Percentiles rank a stretch among this genome's conserved stretches.
phyloP scores from a whole-genome alignment of 2,797 vertebrate species.

The Fistularia commersonii region DNA sequence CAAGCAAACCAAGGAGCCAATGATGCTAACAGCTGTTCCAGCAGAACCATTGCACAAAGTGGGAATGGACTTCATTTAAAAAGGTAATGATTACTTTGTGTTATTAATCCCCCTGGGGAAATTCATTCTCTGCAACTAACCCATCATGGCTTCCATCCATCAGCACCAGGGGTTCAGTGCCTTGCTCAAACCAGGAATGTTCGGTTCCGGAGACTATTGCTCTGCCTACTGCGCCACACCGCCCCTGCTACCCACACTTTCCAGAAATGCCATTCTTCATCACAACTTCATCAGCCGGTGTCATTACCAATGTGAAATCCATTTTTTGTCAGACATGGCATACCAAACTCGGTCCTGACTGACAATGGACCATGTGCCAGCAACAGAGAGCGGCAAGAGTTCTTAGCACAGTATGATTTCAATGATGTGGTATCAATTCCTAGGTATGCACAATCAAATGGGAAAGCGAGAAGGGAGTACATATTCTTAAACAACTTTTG shows the following conservation, averaged over 20 bases:
- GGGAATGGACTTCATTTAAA: slow-evolving; percentile 29
- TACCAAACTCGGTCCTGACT: slow-evolving; percentile 16
- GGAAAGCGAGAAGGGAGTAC: slow-evolving; percentile 33
- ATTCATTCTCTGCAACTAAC: too few relatives aligned
- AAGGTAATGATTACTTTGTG: slow-evolving; percentile 12
- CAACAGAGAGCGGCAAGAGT: slow-evolving; percentile 28
- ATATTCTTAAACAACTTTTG: slow-evolving; percentile 29
- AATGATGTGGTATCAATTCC: slow-evolving; percentile 32
- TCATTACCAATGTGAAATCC: slow-evolving; percentile 29
- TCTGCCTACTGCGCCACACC: too few relatives aligned
- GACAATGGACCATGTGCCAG: slow-evolving; percentile 40
- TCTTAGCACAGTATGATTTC: slow-evolving; percentile 36
- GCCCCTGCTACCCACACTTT: slow-evolving; percentile 28
- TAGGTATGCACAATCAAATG: slow-evolving; percentile 29
- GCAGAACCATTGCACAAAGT: slow-evolving; percentile 31
- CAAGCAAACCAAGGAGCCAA: slow-evolving; percentile 28
- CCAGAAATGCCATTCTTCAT: slow-evolving; percentile 24
- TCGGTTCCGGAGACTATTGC: too few relatives aligned
- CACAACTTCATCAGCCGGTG: slow-evolving; percentile 5
- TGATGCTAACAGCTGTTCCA: slow-evolving; percentile 16
- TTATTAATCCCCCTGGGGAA: too few relatives aligned
- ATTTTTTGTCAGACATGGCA: slow-evolving; percentile 35
- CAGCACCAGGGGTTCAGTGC: too few relatives aligned
- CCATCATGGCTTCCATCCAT: too few relatives aligned
- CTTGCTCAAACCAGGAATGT: too few relatives aligned